Percentiles rank a stretch among this genome's conserved stretches.
phyloP scores from a whole-genome alignment of 2,797 vertebrate genomes.

The Columba guinea region DNA sequence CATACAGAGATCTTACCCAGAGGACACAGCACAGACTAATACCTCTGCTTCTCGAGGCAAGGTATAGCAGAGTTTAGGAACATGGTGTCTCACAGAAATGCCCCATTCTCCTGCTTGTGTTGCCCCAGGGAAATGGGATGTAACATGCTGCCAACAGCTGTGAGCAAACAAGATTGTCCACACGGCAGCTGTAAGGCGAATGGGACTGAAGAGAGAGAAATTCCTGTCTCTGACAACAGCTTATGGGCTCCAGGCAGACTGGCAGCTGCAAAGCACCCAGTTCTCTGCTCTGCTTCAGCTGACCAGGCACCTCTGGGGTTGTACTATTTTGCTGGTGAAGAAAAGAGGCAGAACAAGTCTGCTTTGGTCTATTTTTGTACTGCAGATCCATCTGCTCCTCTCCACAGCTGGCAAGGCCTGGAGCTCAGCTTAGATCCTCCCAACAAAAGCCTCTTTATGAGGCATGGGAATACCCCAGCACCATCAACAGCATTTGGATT shows the following conservation, averaged over 20 bases:
- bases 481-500: not conserved
- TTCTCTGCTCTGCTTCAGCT: slow-evolving; percentile 16
- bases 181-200: slow-evolving; percentile 40
- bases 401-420: slow-evolving; percentile 62
- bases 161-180: slow-evolving; percentile 36
- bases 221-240: slow-evolving; percentile 32
- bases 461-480: slow-evolving; percentile 23
- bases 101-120: not conserved
- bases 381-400: slow-evolving; percentile 53
- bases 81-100: not conserved
- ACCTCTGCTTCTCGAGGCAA: not conserved
- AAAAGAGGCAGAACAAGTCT: slow-evolving; percentile 37
- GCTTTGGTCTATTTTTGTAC: slow-evolving; percentile 59
- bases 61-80: not conserved
- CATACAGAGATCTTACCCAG: not conserved
- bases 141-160: slow-evolving; percentile 36
- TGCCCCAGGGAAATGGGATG: slow-evolving; percentile 1
- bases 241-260: slow-evolving; percentile 57
- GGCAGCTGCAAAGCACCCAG: slow-evolving; percentile 63
- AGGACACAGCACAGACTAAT: not conserved
- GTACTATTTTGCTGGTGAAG: slow-evolving; percentile 11
- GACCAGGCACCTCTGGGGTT: slow-evolving; percentile 54
- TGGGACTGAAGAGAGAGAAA: slow-evolving; percentile 8
- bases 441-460: slow-evolving; percentile 67
- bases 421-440: slow-evolving; percentile 40